Percentiles rank a stretch among this genome's conserved stretches.
These are phyloP conservation scores for Pollenia amentaria DNA, from an alignment of 2,888 invertebrate genomes.

Conservation along the genomic window DNA sequence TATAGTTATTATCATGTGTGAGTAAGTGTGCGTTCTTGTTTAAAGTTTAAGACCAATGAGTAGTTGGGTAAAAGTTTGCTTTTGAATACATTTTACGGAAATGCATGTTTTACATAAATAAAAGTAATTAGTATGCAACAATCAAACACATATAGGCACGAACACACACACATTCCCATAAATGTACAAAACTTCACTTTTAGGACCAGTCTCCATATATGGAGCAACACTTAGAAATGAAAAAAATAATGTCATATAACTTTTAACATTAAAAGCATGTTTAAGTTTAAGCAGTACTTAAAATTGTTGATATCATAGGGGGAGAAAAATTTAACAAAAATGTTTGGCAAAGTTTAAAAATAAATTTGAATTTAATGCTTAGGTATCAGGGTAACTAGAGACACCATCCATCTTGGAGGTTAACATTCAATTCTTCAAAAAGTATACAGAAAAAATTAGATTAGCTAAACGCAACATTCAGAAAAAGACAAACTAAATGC, in stretches of 20 bases:
- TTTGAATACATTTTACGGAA: conserved; percentile 58
- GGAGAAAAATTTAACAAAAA: no score
- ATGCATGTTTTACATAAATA: conserved; percentile 48
- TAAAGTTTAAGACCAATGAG: conserved; percentile 33
- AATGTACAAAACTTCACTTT: neutral
- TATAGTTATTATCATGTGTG: conserved; percentile 50
- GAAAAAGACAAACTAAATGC: no score
- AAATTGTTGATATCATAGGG: no score
- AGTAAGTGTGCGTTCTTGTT: neutral
- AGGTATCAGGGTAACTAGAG: no score
- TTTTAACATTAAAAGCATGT: neutral
- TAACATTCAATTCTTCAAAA: no score
- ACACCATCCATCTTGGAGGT: no score
- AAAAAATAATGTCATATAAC: conserved; percentile 2
- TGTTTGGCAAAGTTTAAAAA: no score
- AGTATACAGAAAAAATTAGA: no score
- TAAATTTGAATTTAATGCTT: no score
- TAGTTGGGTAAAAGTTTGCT: conserved; percentile 40
- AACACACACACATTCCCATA: neutral
- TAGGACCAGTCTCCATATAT: neutral
- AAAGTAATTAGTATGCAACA: conserved; percentile 59
- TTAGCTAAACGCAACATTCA: no score
- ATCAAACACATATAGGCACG: conserved; percentile 10
- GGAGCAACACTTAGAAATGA: conserved; percentile 17
- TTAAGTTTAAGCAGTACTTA: neutral